Evolutionary conservation across 1,140 invertebrate genomes (phyloP).

Genomic region (Lepidurus arcticus): DNA sequence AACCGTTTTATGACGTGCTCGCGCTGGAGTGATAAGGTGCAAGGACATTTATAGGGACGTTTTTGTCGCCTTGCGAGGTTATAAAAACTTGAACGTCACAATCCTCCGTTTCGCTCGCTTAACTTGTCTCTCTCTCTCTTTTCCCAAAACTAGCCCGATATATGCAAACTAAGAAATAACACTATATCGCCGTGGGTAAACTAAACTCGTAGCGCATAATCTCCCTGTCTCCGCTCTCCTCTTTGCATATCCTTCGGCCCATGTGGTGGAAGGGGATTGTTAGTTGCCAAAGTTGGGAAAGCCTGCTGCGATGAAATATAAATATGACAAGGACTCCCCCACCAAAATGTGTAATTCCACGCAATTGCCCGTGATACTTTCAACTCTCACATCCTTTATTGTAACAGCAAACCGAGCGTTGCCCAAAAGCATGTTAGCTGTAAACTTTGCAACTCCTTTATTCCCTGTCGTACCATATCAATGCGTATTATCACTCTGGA

Average conservation of each 20-base stretch:
- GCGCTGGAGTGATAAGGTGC: slow-evolving; percentile 8
- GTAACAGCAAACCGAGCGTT: not conserved
- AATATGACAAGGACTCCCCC: not conserved
- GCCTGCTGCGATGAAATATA: not conserved
- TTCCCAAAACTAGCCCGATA: no score
- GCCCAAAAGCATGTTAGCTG: not conserved
- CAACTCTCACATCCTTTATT: not conserved
- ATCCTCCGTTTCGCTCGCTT: no score
- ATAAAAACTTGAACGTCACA: not conserved
- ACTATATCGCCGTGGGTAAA: not conserved
- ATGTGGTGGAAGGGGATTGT: not conserved
- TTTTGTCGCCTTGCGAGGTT: not conserved
- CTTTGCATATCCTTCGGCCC: not conserved
- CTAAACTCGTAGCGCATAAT: not conserved
- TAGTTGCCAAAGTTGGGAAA: not conserved
- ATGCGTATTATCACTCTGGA: no score
- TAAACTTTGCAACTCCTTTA: not conserved
- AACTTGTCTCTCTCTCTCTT: no score
- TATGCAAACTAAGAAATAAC: not conserved
- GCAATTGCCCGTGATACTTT: not conserved
- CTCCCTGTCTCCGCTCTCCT: not conserved
- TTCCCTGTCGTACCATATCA: no score
- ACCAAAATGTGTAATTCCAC: not conserved
- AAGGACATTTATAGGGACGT: slow-evolving; percentile 17
- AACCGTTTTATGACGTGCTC: slow-evolving; percentile 5